A percentile compares a stretch with the other conserved stretches of the same genome.
Conservation (phyloP, 2,113 vertebrate genomes). For the Gila orcuttii region DNA sequence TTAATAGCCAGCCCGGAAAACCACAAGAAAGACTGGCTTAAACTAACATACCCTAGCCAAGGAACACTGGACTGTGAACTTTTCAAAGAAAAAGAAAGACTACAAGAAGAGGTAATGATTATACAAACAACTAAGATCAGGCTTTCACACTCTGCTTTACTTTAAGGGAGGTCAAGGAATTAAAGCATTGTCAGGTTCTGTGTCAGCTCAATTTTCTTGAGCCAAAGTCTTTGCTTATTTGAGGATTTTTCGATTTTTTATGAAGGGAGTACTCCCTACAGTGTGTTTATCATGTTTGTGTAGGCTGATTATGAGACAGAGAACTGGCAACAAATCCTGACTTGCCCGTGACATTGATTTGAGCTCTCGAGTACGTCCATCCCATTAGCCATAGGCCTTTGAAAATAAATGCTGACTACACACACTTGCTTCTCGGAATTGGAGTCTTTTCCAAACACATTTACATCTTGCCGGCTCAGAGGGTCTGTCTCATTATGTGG, state of each 20-base stretch:
- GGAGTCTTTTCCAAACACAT: conserved; percentile 27
- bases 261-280: conserved; percentile 30
- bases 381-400: conserved; percentile 44
- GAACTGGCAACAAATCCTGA: conserved; percentile 45
- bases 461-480: conserved; percentile 20
- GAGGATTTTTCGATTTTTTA: conserved; percentile 27
- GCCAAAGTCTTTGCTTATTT: conserved; percentile 30
- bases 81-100: conserved; percentile 30
- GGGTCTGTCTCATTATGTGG: conserved; percentile 23
- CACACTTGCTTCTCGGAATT: conserved; percentile 37
- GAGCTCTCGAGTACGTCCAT: conserved; percentile 38
- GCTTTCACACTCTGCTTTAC: conserved; percentile 7
- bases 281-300: conserved; percentile 42
- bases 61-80: conserved; percentile 30
- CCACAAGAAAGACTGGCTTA: conserved; percentile 52
- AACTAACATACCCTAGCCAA: conserved; percentile 44
- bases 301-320: conserved; percentile 30
- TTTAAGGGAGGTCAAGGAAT: conserved; percentile 23
- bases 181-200: conserved; percentile 1
- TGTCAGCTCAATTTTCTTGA: conserved; percentile 15
- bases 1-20: conserved; percentile 36
- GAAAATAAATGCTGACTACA: conserved; percentile 45
- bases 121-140: conserved; percentile 39
- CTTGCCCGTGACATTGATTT: conserved; percentile 46
- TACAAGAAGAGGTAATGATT: conserved; percentile 31